Evolutionary conservation across 2,888 invertebrate genomes (phyloP).

Genomic region (Salticus scenicus): DNA sequence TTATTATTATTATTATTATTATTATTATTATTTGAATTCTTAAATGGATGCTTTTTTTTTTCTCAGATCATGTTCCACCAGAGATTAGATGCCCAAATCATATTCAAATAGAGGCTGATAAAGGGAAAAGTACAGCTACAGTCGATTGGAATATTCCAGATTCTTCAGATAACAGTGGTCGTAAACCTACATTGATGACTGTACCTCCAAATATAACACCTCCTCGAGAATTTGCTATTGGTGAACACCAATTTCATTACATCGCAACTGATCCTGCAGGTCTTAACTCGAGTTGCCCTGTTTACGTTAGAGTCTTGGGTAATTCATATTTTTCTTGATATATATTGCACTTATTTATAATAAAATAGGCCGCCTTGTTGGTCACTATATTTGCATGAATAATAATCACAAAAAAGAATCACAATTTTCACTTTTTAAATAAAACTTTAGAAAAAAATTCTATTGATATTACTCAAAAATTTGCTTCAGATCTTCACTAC

Average conservation of each 20-base stretch:
- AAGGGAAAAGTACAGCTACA: constrained; percentile 4
- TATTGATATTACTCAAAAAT: too few species aligned
- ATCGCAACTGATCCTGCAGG: constrained; percentile 27
- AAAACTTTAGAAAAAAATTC: too few species aligned
- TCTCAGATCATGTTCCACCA: constrained; percentile 40
- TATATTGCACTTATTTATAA: too few species aligned
- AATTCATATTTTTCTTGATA: neutral
- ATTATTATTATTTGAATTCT: too few species aligned
- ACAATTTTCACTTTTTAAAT: too few species aligned
- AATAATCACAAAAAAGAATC: too few species aligned
- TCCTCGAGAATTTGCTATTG: constrained; percentile 13
- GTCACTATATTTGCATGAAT: too few species aligned
- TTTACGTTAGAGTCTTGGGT: constrained; percentile 41
- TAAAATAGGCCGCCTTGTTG: too few species aligned
- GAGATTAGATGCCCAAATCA: constrained; percentile 24
- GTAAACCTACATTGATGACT: constrained; percentile 15
- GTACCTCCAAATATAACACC: constrained; percentile 12
- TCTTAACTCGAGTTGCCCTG: constrained; percentile 5
- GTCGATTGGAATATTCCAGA: constrained; percentile 23
- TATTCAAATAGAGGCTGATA: neutral
- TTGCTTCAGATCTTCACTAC: too few species aligned
- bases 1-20: too few species aligned
- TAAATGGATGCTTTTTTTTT: neutral
- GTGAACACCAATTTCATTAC: neutral
- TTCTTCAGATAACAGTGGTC: constrained; percentile 41